Percentiles rank a stretch among this genome's conserved stretches.
Evolutionary conservation across 2,888 invertebrate species (phyloP).

Genomic region (Drosophila histrio): DNA sequence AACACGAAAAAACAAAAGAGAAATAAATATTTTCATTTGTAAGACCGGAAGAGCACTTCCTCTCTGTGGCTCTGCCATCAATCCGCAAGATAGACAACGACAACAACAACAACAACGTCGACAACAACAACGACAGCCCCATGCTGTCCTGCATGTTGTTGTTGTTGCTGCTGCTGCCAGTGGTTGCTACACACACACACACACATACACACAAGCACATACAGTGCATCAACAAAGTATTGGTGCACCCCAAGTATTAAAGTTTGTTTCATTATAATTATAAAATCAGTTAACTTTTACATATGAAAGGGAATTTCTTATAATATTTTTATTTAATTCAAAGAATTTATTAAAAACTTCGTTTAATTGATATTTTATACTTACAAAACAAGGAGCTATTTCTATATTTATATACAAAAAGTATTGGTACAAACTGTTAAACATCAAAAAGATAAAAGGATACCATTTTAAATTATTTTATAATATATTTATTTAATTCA

Average conservation of each 20-base stretch:
- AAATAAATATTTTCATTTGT: conserved; percentile 81
- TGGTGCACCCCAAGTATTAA: not conserved
- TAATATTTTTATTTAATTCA: no score
- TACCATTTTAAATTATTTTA: no score
- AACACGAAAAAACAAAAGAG: conserved; percentile 35
- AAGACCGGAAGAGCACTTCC: conserved; percentile 80
- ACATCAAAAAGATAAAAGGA: no score
- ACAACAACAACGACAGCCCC: conserved; percentile 41
- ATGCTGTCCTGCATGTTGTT: conserved; percentile 36
- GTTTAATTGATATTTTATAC: no score
- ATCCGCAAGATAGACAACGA: conserved; percentile 70
- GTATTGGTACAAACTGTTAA: no score
- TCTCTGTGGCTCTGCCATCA: conserved; percentile 72
- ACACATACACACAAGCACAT: not conserved
- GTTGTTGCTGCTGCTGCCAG: conserved; percentile 24
- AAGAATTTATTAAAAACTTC: no score
- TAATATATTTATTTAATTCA: no score
- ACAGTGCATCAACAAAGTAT: not conserved
- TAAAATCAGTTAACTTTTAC: not conserved
- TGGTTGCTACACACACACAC: conserved; percentile 7
- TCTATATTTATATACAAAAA: no score
- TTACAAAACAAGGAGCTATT: no score
- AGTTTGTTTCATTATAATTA: not conserved
- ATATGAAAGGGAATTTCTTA: no score
- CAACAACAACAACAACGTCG: conserved; percentile 33